These are phyloP conservation scores for Palythoa grandis DNA, from an alignment of 92 coral and sea anemone species.

Conservation along the genomic window DNA sequence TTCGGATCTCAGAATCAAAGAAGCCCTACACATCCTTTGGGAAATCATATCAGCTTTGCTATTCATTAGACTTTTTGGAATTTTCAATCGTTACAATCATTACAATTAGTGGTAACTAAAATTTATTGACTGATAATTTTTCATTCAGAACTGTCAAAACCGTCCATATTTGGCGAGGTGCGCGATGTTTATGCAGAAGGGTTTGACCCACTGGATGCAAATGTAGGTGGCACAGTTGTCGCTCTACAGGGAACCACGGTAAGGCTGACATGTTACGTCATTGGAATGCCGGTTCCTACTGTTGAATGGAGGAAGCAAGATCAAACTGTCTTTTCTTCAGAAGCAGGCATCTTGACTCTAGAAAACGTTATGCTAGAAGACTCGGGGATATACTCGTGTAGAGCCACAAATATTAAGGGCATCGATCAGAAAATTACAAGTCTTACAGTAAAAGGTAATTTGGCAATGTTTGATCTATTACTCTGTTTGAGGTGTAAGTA, in stretches of 20 bases:
- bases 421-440: constrained; percentile 61
- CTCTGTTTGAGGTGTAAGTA: background rate
- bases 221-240: constrained; percentile 67
- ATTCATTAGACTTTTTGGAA: no score
- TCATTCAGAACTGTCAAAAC: constrained; percentile 62
- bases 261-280: constrained; percentile 65
- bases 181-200: constrained; percentile 50
- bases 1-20: no score
- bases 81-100: no score
- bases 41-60: no score
- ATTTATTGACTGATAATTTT: background rate
- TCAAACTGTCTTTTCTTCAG: constrained; percentile 47
- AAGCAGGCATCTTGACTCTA: constrained; percentile 40
- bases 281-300: constrained; percentile 75
- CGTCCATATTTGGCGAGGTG: constrained; percentile 67
- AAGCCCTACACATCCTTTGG: no score
- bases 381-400: constrained; percentile 75
- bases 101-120: background rate
- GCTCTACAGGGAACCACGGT: constrained; percentile 68
- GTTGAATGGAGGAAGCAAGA: constrained; percentile 72
- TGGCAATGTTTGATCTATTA: background rate
- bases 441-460: constrained; percentile 24
- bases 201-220: constrained; percentile 48
- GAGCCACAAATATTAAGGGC: constrained; percentile 74
- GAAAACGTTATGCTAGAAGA: constrained; percentile 56